Percentiles rank a stretch among this genome's conserved stretches.
These are phyloP conservation scores for Molanna angustata DNA, from an alignment of 2,888 invertebrate species.

Conservation along the genomic window DNA sequence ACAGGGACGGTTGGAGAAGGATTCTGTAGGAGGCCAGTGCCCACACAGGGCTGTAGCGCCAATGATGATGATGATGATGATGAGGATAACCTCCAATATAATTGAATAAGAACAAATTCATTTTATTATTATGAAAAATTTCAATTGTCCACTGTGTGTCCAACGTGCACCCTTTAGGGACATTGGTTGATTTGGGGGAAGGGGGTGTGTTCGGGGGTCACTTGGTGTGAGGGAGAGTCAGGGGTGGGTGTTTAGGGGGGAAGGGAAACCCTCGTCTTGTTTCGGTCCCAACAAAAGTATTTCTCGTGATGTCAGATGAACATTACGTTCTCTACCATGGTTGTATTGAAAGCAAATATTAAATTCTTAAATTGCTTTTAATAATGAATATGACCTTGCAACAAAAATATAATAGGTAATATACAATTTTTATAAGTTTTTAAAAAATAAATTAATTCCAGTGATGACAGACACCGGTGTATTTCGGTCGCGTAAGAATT, in stretches of 20 bases:
- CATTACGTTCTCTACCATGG: slow-evolving; percentile 17
- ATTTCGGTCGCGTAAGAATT: no score
- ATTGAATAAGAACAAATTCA: not conserved
- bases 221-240: slow-evolving; percentile 7
- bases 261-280: slow-evolving; percentile 31
- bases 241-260: slow-evolving; percentile 11
- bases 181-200: not conserved
- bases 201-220: slow-evolving; percentile 8
- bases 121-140: not conserved
- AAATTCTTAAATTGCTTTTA: no score
- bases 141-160: no score
- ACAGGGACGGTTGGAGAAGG: no score
- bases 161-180: not conserved
- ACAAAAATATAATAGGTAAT: no score
- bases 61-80: not conserved
- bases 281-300: slow-evolving; percentile 32
- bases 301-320: slow-evolving; percentile 19
- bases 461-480: no score
- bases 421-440: no score
- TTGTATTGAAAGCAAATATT: no score
- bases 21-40: not conserved
- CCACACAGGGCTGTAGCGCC: not conserved
- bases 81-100: not conserved
- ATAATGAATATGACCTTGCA: no score
- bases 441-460: no score